Evolutionary conservation across 2,113 vertebrate genomes (phyloP).

Genomic region (Silurus meridionalis): DNA sequence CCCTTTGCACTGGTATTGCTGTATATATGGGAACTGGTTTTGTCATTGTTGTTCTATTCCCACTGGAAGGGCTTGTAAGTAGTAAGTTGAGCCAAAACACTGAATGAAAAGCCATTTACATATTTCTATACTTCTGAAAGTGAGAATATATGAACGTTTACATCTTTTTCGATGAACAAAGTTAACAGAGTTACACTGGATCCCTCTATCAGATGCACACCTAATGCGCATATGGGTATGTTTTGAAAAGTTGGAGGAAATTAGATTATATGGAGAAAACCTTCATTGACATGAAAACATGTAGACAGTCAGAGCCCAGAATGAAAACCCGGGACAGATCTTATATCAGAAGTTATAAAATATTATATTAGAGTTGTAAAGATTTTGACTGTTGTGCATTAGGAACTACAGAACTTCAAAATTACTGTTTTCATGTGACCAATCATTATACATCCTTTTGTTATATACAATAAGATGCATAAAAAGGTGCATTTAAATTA

Average conservation of each 20-base stretch:
- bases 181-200: neutral
- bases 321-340: neutral
- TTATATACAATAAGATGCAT: neutral
- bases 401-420: neutral
- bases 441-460: neutral
- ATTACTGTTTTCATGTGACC: neutral
- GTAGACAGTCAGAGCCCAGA: neutral
- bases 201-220: neutral
- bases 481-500: too few species aligned
- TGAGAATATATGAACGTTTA: neutral
- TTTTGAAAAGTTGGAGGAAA: neutral
- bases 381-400: neutral
- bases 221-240: neutral
- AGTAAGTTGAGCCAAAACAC: neutral
- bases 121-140: neutral
- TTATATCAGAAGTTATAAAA: neutral
- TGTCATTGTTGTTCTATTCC: neutral
- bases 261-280: neutral
- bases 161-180: neutral
- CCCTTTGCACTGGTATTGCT: neutral
- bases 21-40: neutral
- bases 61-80: neutral
- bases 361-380: neutral
- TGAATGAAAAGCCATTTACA: neutral
- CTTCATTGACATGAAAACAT: neutral